Base-by-base conservation (phyloP, 2,797 vertebrate genomes). In the Zalophus californianus region DNA sequence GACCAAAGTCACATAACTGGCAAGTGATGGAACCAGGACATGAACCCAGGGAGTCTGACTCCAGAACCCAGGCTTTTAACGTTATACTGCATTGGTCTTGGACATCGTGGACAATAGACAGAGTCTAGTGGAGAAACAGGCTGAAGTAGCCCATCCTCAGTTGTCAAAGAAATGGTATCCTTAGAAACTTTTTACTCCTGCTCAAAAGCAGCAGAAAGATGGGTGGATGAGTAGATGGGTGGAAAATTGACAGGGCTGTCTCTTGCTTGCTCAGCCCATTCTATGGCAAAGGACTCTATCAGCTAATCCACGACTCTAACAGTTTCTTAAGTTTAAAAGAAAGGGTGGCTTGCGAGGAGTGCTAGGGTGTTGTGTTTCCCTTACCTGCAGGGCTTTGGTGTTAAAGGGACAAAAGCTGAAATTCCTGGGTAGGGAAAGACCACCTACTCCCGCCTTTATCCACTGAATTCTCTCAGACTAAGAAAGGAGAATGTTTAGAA, bases 81-180 rank as follows among this genome's bases (percentile, higher is more conserved):
- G 58, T 60, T 72, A 38, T 5, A 20, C 9, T 38, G 7, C 35
- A 58, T 38, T 93, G 48, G 44, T 82, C 79, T 79, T 20, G 32
- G 62, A 78, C 13, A 35, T 1, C 68, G 1, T 66, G 75, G 48
- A 72, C 85, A 56, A 48, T 16, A 12, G 72, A 58, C 27, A 91
- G 25, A 60, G 64, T 66, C 56, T 35, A 62, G 78, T 9, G 3
- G 41, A 44, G 21, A 82, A 86, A 90, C 21, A 44, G 44, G 14
- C 48, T 73, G 27, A 15, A 7, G 12, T 16, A 84, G 35, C 48
- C 29, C 52, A 82, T 68, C 32, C 52, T 80, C 38, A 78, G 52
- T 54, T 78, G 32, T 95, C 78, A 93, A 83, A 94, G 70, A 96
- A 77, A 85, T 38, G 41, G 9, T n/a, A 88, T 73, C 93, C 66